Conservation (phyloP, 2,888 invertebrate genomes). For the Steinernema scapterisci region DNA sequence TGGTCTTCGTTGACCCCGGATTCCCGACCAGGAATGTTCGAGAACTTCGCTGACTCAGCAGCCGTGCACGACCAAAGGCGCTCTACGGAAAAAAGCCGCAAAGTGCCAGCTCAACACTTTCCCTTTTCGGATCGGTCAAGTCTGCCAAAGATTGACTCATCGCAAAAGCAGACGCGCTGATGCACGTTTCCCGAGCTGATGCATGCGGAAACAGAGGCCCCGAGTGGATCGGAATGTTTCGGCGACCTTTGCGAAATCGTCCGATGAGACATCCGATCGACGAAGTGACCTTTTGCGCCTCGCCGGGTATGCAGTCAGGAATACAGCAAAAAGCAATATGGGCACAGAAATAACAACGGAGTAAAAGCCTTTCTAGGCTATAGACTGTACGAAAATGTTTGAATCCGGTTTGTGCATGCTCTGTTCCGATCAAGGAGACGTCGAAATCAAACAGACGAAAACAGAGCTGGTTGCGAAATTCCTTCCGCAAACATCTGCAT, state of each 20-base stretch:
- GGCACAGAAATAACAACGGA: no score
- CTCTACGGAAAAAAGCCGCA: background rate
- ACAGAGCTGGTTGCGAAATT: no score
- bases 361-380: no score
- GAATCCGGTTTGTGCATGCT: no score
- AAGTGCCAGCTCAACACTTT: background rate
- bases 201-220: background rate
- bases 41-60: background rate
- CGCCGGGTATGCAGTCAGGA: no score
- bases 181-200: background rate
- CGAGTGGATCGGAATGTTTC: background rate
- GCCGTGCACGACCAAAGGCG: background rate
- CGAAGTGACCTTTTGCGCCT: background rate
- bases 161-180: background rate
- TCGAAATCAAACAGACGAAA: no score
- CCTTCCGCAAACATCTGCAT: no score
- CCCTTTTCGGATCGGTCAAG: conserved; percentile 3
- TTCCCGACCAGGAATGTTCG: background rate
- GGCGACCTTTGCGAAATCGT: background rate
- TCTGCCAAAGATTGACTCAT: background rate
- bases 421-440: no score
- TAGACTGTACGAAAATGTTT: no score
- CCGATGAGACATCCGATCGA: background rate
- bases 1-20: no score
- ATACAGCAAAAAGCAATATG: no score